These are phyloP conservation scores for Lemur catta DNA, from an alignment of 2,797 vertebrate species.

Conservation along the genomic window DNA sequence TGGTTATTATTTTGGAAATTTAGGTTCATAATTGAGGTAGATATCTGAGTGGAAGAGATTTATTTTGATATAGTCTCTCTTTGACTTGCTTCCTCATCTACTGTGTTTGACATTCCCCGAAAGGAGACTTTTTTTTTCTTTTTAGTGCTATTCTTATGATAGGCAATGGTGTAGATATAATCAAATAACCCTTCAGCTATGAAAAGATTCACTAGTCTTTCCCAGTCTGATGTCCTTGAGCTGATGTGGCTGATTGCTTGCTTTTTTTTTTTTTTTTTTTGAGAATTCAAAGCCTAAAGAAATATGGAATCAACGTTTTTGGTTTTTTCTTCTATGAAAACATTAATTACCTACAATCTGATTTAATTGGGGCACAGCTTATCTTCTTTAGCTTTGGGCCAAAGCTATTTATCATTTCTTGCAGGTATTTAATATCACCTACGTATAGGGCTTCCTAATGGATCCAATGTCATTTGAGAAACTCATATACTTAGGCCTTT, in stretches of 20 bases:
- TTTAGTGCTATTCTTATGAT: neutral
- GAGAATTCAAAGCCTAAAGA: constrained; percentile 32
- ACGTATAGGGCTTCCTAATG: neutral
- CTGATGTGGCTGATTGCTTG: neutral
- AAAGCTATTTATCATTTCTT: constrained; percentile 54
- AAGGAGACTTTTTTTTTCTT: neutral
- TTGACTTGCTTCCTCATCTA: constrained; percentile 37
- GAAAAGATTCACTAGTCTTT: neutral
- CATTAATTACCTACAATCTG: constrained; percentile 37
- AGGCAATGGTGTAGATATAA: neutral
- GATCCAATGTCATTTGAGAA: constrained; percentile 46
- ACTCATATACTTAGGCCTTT: neutral
- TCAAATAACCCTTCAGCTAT: neutral
- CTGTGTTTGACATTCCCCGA: constrained; percentile 18
- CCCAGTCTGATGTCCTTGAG: neutral
- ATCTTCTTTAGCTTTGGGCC: constrained; percentile 38
- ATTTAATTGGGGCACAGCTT: constrained; percentile 38
- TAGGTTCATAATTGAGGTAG: constrained; percentile 13
- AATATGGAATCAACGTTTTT: neutral
- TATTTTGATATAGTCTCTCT: constrained; percentile 36
- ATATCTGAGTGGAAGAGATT: constrained; percentile 25
- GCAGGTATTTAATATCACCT: constrained; percentile 6
- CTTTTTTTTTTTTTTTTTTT: neutral
- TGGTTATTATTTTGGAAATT: constrained; percentile 46
- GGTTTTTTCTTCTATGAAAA: neutral